A percentile compares a stretch with the other conserved stretches of the same genome.
Conservation (phyloP, 2,888 invertebrate species). For the Aleiodes leptofemur region DNA sequence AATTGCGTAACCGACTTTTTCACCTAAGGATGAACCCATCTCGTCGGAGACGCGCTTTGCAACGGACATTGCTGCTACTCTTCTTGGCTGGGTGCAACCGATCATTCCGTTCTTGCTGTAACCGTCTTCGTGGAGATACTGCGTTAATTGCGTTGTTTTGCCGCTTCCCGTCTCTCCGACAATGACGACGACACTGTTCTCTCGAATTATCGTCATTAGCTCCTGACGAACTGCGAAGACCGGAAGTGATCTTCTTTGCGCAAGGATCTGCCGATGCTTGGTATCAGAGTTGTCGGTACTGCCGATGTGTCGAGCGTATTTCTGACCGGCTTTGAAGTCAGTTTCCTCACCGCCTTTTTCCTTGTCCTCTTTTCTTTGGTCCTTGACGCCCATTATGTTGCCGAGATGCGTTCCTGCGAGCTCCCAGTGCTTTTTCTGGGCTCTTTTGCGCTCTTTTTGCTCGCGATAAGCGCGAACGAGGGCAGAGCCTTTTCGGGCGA, state of each 20-base stretch:
- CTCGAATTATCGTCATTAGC: slow-evolving; percentile 91
- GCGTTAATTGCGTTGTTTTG: slow-evolving; percentile 98
- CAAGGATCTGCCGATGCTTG: slow-evolving; percentile 86
- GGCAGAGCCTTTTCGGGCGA: slow-evolving; percentile 94
- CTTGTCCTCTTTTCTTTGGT: slow-evolving; percentile 81
- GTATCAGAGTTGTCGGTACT: slow-evolving; percentile 82
- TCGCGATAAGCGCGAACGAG: slow-evolving; percentile 94
- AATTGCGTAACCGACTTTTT: slow-evolving; percentile 98
- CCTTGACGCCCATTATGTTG: slow-evolving; percentile 94
- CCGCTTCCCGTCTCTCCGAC: slow-evolving; percentile 97
- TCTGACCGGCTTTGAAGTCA: slow-evolving; percentile 95
- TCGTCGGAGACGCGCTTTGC: slow-evolving; percentile 99
- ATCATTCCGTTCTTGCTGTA: slow-evolving; percentile 95
- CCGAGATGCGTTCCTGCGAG: slow-evolving; percentile 96
- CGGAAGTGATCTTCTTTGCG: slow-evolving; percentile 94
- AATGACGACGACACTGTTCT: slow-evolving; percentile 96
- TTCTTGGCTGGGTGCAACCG: slow-evolving; percentile 96
- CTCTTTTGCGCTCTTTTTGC: slow-evolving; percentile 96
- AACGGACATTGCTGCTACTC: slow-evolving; percentile 99
- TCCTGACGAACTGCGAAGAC: slow-evolving; percentile 97
- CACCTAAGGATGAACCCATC: slow-evolving; percentile 92
- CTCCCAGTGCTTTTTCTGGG: slow-evolving; percentile 99
- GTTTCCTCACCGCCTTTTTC: slow-evolving; percentile 77
- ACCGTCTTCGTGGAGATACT: slow-evolving; percentile 98
- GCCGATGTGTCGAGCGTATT: slow-evolving; percentile 96